These are phyloP conservation scores for Alloplasta piceator DNA, from an alignment of 2,888 invertebrate species.

Conservation along the genomic window DNA sequence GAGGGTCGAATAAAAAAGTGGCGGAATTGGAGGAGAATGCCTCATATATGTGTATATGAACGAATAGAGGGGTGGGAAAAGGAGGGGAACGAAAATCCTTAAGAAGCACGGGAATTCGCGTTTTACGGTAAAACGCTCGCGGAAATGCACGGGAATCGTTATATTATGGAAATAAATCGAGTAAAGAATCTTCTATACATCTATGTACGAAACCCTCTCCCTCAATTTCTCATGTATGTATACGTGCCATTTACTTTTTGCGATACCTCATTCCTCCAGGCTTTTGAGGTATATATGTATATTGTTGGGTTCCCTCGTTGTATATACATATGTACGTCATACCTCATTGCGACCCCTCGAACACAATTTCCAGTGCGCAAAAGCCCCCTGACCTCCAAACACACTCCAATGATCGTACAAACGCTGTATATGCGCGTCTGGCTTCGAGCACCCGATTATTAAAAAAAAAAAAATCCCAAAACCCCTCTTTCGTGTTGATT, in stretches of 20 bases:
- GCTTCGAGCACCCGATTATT: too few relatives aligned
- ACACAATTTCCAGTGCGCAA: too few relatives aligned
- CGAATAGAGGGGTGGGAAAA: background rate
- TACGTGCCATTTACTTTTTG: conserved; percentile 55
- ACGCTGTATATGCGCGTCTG: too few relatives aligned
- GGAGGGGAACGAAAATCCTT: conserved; percentile 61
- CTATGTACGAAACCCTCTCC: conserved; percentile 25
- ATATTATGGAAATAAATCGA: conserved; percentile 75
- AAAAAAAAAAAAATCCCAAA: too few relatives aligned
- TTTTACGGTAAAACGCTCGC: conserved; percentile 67
- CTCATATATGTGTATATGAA: conserved; percentile 18
- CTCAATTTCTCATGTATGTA: conserved; percentile 39
- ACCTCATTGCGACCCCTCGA: too few relatives aligned
- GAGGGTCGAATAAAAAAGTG: too few relatives aligned
- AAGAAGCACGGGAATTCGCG: conserved; percentile 65
- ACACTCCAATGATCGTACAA: too few relatives aligned
- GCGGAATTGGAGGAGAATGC: too few relatives aligned
- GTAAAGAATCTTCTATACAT: conserved; percentile 20
- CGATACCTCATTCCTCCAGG: conserved; percentile 31
- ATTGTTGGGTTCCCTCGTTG: too few relatives aligned
- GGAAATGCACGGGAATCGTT: conserved; percentile 72
- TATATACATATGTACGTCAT: too few relatives aligned
- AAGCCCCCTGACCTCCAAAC: too few relatives aligned
- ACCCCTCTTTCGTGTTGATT: too few relatives aligned
- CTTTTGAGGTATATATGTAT: background rate